Percentiles rank a stretch among this genome's conserved stretches.
Evolutionary conservation across 92 coral and sea anemone species (phyloP).

Genomic region (Epizoanthus scotinus): DNA sequence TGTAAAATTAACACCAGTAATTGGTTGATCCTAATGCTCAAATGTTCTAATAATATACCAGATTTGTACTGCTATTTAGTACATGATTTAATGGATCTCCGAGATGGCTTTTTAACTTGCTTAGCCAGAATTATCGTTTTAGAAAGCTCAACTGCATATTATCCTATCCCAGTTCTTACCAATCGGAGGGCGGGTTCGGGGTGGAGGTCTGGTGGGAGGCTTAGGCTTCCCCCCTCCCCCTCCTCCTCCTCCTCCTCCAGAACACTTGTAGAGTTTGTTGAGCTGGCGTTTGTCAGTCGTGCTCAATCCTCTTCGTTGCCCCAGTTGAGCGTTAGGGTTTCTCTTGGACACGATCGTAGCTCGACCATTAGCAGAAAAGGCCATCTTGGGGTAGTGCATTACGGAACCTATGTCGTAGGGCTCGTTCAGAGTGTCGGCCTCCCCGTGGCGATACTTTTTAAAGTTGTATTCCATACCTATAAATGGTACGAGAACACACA

Average conservation of each 20-base stretch:
- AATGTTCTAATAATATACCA: too few relatives aligned
- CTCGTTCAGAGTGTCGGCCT: conserved; percentile 58
- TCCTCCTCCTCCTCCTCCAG: conserved; percentile 44
- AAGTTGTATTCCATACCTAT: conserved; percentile 52
- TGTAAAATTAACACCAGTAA: too few relatives aligned
- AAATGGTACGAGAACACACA: too few relatives aligned
- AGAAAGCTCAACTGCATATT: too few relatives aligned
- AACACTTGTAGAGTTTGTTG: conserved; percentile 60
- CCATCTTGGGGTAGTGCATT: conserved; percentile 63
- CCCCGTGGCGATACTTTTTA: conserved; percentile 55
- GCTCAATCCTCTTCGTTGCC: conserved; percentile 54
- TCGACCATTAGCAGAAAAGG: conserved; percentile 51
- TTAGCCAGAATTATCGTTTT: too few relatives aligned
- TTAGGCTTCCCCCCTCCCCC: conserved; percentile 1
- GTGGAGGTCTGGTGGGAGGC: conserved; percentile 24
- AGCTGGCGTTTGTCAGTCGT: conserved; percentile 52
- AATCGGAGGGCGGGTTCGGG: conserved; percentile 44
- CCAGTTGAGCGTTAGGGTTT: conserved; percentile 44
- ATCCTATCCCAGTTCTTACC: not conserved
- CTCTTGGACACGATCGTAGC: conserved; percentile 57
- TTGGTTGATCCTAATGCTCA: too few relatives aligned
- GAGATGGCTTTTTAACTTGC: too few relatives aligned
- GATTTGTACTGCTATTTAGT: too few relatives aligned
- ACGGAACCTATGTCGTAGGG: conserved; percentile 61
- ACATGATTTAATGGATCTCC: too few relatives aligned